These are phyloP conservation scores for Campoplex capitator DNA, from an alignment of 2,888 invertebrate genomes.

Conservation along the genomic window DNA sequence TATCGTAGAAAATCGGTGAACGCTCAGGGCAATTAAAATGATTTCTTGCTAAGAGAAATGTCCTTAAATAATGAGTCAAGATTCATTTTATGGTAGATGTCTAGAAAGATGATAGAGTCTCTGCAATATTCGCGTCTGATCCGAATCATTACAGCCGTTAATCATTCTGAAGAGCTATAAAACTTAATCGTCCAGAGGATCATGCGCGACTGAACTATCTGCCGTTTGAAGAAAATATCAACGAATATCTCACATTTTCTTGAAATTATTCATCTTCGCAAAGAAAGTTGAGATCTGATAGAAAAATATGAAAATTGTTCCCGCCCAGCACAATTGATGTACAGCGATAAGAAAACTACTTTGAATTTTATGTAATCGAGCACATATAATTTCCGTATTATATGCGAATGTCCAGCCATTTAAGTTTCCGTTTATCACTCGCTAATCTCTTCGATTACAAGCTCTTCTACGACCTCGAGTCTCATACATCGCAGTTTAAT, in stretches of 20 bases:
- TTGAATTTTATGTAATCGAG: background rate
- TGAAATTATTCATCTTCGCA: background rate
- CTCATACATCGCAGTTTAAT: constrained; percentile 60
- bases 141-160: background rate
- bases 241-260: background rate
- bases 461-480: constrained; percentile 23
- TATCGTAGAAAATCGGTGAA: background rate
- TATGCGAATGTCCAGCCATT: background rate
- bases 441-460: constrained; percentile 28
- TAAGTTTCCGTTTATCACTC: constrained; percentile 24
- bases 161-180: background rate
- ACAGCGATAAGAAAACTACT: background rate
- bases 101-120: background rate
- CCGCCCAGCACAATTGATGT: background rate
- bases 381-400: background rate
- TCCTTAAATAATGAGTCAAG: background rate
- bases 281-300: background rate
- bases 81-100: background rate
- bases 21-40: background rate
- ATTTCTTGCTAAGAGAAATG: background rate
- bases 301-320: background rate
- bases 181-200: background rate
- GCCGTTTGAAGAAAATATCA: no score
- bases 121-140: background rate
- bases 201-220: background rate